These are phyloP conservation scores for Ostrea denselamellosa DNA, from an alignment of 1,140 invertebrate genomes.

Conservation along the genomic window DNA sequence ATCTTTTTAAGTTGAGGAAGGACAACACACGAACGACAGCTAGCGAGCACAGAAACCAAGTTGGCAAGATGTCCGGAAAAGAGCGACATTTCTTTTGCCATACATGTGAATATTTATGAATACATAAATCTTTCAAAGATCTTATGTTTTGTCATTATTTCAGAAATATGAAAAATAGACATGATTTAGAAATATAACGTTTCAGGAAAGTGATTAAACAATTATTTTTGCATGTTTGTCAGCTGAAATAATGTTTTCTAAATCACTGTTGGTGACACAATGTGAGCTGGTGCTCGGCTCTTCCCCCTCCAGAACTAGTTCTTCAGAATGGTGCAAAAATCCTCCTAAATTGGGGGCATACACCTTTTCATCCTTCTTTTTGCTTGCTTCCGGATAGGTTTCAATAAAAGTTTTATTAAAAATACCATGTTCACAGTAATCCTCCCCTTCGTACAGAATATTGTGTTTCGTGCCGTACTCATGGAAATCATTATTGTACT, in stretches of 20 bases:
- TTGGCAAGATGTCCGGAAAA: too few relatives aligned
- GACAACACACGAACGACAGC: too few relatives aligned
- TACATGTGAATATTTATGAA: too few relatives aligned
- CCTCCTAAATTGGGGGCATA: background rate
- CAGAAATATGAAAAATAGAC: too few relatives aligned
- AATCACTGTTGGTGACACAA: background rate
- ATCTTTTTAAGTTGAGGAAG: too few relatives aligned
- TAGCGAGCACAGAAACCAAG: too few relatives aligned
- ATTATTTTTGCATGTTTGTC: background rate
- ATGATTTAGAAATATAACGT: too few relatives aligned
- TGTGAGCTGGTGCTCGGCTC: background rate
- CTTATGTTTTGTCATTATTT: too few relatives aligned
- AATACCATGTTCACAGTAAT: slow-evolving; percentile 18
- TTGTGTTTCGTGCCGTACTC: slow-evolving; percentile 12
- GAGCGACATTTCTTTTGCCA: too few relatives aligned
- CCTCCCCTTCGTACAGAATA: background rate
- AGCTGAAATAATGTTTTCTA: background rate
- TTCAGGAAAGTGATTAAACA: too few relatives aligned
- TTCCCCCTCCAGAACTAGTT: background rate
- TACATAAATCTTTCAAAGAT: too few relatives aligned
- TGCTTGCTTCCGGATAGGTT: background rate
- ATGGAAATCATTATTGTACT: slow-evolving; percentile 3
- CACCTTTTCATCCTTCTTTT: background rate
- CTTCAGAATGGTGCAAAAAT: background rate
- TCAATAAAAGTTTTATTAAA: slow-evolving; percentile 27